These are phyloP conservation scores for Corythornis vintsioides DNA, from an alignment of 2,113 vertebrate species.

Conservation along the genomic window DNA sequence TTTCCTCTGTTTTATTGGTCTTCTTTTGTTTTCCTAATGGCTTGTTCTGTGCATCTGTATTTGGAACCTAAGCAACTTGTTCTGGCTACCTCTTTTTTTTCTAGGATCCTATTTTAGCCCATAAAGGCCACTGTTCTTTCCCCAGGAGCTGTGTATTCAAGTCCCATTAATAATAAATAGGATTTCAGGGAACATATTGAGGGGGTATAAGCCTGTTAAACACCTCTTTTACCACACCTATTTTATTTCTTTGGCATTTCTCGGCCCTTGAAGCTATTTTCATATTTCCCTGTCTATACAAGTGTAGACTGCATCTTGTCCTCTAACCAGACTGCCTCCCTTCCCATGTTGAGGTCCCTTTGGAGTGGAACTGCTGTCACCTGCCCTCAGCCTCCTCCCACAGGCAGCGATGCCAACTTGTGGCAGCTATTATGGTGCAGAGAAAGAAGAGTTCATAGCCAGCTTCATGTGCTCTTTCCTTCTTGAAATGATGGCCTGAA, in stretches of 20 bases:
- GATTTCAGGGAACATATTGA: conserved; percentile 47
- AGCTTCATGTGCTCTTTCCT: not conserved
- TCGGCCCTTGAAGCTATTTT: conserved; percentile 39
- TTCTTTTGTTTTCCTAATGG: not conserved
- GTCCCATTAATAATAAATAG: conserved; percentile 67
- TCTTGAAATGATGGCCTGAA: not conserved
- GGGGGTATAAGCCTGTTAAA: conserved; percentile 71
- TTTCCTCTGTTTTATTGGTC: not conserved
- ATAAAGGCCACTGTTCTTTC: conserved; percentile 32
- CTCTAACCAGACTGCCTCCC: not conserved
- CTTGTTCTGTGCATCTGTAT: not conserved
- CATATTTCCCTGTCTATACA: conserved; percentile 18
- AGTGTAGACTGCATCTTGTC: not conserved
- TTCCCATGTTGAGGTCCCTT: not conserved
- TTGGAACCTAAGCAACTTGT: not conserved
- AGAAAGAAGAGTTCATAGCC: not conserved
- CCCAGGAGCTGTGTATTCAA: conserved; percentile 30
- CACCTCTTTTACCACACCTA: conserved; percentile 66
- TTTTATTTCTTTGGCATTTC: conserved; percentile 68
- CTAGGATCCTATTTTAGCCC: conserved; percentile 47
- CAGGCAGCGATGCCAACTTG: not conserved
- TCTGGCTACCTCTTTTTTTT: conserved; percentile 39
- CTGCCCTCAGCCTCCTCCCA: not conserved
- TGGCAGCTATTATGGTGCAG: not conserved
- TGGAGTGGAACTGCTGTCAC: not conserved